A percentile compares a stretch with the other conserved stretches of the same genome.
Evolutionary conservation across 2,797 vertebrate genomes (phyloP).

Genomic region (Epinephelus coioides): DNA sequence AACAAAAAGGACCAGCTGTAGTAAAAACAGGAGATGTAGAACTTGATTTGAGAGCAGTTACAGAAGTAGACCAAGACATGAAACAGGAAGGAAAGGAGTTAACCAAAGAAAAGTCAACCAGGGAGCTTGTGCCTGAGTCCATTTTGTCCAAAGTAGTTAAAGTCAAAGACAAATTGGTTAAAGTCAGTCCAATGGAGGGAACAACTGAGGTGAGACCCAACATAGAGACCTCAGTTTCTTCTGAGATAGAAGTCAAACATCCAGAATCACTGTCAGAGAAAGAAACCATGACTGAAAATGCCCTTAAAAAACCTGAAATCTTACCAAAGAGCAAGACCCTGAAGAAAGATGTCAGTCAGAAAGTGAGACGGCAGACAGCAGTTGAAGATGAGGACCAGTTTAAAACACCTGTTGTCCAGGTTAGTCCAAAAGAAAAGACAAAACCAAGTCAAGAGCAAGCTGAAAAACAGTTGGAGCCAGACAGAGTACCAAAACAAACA

Average conservation of each 20-base stretch:
- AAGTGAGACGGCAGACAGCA: conserved; percentile 3
- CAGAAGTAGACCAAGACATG: background rate
- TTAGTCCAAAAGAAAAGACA: conserved; percentile 5
- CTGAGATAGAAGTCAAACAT: background rate
- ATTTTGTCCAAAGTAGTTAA: conserved; percentile 20
- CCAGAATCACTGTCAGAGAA: background rate
- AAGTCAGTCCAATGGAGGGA: conserved; percentile 11
- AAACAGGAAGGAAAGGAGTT: background rate
- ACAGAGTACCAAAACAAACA: background rate
- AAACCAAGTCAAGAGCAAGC: background rate
- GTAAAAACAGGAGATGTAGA: background rate
- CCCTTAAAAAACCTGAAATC: background rate
- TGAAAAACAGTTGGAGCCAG: background rate
- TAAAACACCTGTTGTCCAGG: background rate
- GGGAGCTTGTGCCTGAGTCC: background rate
- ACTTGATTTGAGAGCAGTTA: background rate
- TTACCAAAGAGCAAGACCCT: background rate
- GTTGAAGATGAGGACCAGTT: conserved; percentile 13
- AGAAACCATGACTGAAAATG: background rate
- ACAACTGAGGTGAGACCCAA: conserved; percentile 16
- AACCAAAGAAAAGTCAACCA: background rate
- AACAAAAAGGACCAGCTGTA: background rate
- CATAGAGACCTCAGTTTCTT: background rate
- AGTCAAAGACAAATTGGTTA: conserved; percentile 35
- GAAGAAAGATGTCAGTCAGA: conserved; percentile 15